Evolutionary conservation across 2,797 vertebrate genomes (phyloP).

Genomic region (Chiroxiphia lanceolata): DNA sequence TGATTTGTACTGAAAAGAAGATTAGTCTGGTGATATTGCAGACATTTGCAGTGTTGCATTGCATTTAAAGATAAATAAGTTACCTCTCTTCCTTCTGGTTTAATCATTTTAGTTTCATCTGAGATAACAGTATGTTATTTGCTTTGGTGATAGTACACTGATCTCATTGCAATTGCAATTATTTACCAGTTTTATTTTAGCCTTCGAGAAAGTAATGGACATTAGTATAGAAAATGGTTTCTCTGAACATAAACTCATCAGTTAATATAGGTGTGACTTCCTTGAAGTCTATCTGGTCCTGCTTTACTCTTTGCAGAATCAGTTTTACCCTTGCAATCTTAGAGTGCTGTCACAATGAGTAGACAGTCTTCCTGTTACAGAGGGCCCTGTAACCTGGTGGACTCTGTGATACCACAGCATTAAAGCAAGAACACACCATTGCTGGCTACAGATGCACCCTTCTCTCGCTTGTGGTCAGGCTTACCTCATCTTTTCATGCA

Average conservation of each 20-base stretch:
- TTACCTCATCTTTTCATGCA: background rate
- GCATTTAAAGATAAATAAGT: background rate
- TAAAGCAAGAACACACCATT: background rate
- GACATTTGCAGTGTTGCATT: background rate
- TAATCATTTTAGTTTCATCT: background rate
- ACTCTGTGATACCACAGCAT: accelerated
- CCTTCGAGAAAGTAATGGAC: background rate
- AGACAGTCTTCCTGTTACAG: accelerated
- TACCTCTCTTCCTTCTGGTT: background rate
- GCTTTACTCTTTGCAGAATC: background rate
- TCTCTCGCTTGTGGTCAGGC: background rate
- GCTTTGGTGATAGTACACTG: background rate
- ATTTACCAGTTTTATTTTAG: background rate
- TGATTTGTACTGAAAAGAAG: background rate
- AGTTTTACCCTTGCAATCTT: background rate
- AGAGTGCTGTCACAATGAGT: background rate
- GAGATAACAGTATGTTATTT: background rate
- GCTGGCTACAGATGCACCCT: background rate
- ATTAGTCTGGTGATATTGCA: background rate
- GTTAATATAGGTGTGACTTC: background rate
- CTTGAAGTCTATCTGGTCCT: background rate
- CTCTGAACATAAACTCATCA: background rate
- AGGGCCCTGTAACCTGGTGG: background rate
- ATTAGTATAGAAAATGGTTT: background rate
- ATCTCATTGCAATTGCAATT: background rate